phyloP scores from a whole-genome alignment of 2,797 vertebrate genomes.

The Lophius americanus region DNA sequence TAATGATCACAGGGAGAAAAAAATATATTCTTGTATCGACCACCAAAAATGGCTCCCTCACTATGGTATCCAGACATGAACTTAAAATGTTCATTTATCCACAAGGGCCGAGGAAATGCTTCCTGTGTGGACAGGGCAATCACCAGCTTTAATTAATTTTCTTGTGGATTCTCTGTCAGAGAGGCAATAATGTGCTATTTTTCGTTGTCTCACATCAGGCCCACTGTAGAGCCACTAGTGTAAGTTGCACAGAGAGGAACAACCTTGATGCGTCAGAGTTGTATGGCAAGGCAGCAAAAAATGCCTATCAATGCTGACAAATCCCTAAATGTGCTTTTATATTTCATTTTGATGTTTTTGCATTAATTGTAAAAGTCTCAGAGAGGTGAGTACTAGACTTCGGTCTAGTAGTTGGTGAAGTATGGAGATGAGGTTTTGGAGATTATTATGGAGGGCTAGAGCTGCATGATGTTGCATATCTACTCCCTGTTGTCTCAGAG shows the following conservation, averaged over 20 bases:
- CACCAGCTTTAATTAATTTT: conserved; percentile 38
- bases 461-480: conserved; percentile 70
- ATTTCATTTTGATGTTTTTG: conserved; percentile 5
- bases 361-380: conserved; percentile 17
- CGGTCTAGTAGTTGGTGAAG: conserved; percentile 64
- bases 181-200: conserved; percentile 43
- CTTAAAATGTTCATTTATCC: conserved; percentile 21
- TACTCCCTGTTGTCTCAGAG: conserved; percentile 43
- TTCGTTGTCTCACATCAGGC: conserved; percentile 41
- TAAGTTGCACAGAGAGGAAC: conserved; percentile 33
- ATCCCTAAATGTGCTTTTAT: neutral
- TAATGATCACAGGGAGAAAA: conserved; percentile 29
- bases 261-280: conserved; percentile 36
- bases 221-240: conserved; percentile 19
- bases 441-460: conserved; percentile 45
- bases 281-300: conserved; percentile 30
- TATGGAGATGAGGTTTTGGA: conserved; percentile 61
- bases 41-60: neutral
- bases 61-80: neutral
- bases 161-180: conserved; percentile 29
- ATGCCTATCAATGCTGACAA: neutral
- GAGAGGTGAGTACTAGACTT: conserved; percentile 1
- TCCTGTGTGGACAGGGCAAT: conserved; percentile 21
- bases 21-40: conserved; percentile 3
- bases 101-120: conserved; percentile 24